These are phyloP conservation scores for Stegana nigrithorax DNA, from an alignment of 2,888 invertebrate genomes.

Conservation along the genomic window DNA sequence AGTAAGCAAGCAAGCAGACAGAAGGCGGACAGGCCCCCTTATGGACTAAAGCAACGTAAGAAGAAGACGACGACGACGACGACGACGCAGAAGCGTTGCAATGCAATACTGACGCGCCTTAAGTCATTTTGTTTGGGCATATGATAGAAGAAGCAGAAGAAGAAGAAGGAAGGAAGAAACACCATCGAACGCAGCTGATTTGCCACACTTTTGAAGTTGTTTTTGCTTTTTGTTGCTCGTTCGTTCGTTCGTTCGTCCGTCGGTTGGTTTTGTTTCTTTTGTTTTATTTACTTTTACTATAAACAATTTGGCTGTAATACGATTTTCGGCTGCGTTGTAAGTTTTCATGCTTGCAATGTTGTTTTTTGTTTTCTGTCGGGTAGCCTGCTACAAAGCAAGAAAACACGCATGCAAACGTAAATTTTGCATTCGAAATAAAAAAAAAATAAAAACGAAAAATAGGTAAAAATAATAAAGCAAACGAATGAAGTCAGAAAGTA, in stretches of 20 bases:
- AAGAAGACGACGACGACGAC: not conserved
- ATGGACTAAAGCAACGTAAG: too few relatives aligned
- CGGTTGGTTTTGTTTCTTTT: conserved; percentile 25
- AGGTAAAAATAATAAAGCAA: conserved; percentile 14
- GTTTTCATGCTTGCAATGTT: not conserved
- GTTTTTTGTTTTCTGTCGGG: not conserved
- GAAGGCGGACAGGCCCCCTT: too few relatives aligned
- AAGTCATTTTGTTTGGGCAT: conserved; percentile 25
- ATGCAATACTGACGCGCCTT: not conserved
- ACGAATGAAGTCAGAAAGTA: conserved; percentile 13
- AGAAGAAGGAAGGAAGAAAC: conserved; percentile 24
- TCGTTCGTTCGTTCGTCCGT: conserved; percentile 1
- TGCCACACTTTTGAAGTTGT: conserved; percentile 50
- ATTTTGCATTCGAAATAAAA: conserved; percentile 6
- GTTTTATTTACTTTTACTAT: conserved; percentile 41
- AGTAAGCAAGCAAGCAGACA: too few relatives aligned
- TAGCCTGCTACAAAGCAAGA: too few relatives aligned
- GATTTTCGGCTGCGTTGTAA: conserved; percentile 6
- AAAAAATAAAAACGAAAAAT: conserved; percentile 7
- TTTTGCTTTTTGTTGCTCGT: conserved; percentile 28
- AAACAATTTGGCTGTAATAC: conserved; percentile 50
- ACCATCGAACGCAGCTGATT: conserved; percentile 45
- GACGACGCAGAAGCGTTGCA: too few relatives aligned
- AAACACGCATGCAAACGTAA: not conserved
- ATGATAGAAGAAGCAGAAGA: conserved; percentile 31